Percentiles rank a stretch among this genome's conserved stretches.
Conservation (phyloP, 2,797 vertebrate genomes). For the Acanthis flammea region DNA sequence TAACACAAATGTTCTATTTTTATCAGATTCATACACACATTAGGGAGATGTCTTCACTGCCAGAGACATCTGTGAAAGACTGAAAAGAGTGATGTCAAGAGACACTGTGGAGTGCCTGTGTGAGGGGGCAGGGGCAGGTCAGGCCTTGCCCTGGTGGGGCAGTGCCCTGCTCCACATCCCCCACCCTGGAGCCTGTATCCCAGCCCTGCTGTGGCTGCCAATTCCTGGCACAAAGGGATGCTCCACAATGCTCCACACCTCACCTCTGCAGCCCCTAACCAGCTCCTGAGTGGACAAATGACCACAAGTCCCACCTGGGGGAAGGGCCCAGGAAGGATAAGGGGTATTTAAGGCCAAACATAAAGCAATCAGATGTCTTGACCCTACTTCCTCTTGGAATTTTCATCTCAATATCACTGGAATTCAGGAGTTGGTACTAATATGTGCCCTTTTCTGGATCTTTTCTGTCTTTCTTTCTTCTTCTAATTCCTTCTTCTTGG, state of each 20-base stretch:
- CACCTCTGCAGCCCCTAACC: no score
- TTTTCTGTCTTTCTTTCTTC: neutral
- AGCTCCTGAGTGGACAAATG: neutral
- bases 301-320: neutral
- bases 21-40: neutral
- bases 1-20: neutral
- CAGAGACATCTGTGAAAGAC: neutral
- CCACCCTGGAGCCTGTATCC: neutral
- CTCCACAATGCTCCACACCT: neutral
- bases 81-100: neutral
- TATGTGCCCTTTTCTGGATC: neutral
- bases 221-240: neutral
- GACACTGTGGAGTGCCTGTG: neutral
- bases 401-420: neutral
- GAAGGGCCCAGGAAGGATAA: neutral
- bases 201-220: neutral
- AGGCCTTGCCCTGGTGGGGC: neutral
- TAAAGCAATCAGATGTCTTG: neutral
- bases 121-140: neutral
- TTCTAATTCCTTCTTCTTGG: neutral
- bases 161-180: neutral
- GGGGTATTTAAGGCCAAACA: neutral
- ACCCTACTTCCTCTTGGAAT: neutral
- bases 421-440: neutral
- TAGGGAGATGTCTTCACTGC: neutral